Percentiles rank a stretch among this genome's conserved stretches.
phyloP scores from a whole-genome alignment of 2,797 vertebrate species.

The Heteromormyrus szaboi region DNA sequence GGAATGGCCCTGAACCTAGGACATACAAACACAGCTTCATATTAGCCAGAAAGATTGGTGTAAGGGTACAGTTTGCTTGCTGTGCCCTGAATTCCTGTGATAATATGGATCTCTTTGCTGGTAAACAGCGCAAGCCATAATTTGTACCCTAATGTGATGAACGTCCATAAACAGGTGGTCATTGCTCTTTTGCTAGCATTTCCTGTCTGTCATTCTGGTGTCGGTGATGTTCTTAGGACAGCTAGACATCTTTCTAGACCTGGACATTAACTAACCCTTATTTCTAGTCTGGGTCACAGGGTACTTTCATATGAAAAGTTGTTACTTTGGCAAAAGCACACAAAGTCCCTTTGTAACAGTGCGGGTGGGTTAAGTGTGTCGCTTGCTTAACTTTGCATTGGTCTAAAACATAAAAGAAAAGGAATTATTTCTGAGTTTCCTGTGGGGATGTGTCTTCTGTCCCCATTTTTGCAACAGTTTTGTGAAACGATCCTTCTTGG shows the following conservation, averaged over 20 bases:
- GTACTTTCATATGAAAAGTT: neutral
- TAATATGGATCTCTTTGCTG: neutral
- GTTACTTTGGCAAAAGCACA: neutral
- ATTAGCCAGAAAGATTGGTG: neutral
- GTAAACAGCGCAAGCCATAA: neutral
- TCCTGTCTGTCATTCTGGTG: neutral
- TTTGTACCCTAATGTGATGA: neutral
- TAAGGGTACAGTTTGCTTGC: neutral
- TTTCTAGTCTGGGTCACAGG: neutral
- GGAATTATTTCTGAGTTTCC: neutral
- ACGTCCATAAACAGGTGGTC: neutral
- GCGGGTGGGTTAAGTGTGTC: neutral
- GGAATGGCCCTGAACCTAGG: neutral
- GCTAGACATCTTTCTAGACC: neutral
- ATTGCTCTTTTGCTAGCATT: neutral
- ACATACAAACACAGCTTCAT: neutral
- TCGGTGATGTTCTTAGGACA: neutral
- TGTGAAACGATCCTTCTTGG: neutral
- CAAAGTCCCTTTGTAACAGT: neutral
- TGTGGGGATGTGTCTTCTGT: neutral
- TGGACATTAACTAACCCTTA: neutral
- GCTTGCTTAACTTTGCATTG: neutral
- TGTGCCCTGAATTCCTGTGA: neutral
- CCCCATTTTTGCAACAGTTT: neutral
- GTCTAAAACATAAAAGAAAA: neutral